These are phyloP conservation scores for Nemoura dubitans DNA, from an alignment of 2,888 invertebrate genomes.

Conservation along the genomic window DNA sequence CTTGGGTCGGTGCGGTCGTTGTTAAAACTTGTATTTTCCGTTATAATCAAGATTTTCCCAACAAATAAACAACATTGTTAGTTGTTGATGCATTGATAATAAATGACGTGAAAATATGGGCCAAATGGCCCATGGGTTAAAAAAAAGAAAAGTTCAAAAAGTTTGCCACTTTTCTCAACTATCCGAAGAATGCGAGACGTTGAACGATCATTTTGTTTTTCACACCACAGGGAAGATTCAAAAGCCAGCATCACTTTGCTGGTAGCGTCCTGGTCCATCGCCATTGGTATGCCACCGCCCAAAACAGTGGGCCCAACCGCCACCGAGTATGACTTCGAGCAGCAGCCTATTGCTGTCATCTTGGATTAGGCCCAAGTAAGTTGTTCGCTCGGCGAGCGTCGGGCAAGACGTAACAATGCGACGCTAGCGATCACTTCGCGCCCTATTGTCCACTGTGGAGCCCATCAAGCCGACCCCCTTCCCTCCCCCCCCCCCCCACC, in stretches of 20 bases:
- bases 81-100: neutral
- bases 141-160: neutral
- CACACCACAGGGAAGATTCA: neutral
- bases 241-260: neutral
- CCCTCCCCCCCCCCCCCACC: slow-evolving; percentile 30
- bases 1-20: neutral
- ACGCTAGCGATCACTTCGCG: slow-evolving; percentile 43
- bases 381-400: neutral
- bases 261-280: neutral
- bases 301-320: too few relatives aligned
- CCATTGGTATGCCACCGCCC: too few relatives aligned
- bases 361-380: slow-evolving; percentile 46
- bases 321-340: neutral
- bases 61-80: neutral
- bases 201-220: neutral
- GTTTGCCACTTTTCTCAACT: neutral
- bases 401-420: slow-evolving; percentile 39
- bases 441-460: slow-evolving; percentile 42
- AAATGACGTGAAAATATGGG: neutral
- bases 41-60: neutral
- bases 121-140: neutral
- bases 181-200: neutral
- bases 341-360: slow-evolving; percentile 43
- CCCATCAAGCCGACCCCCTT: slow-evolving; percentile 22
- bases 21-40: neutral